A percentile compares a stretch with the other conserved stretches of the same genome.
These are phyloP conservation scores for Drosophila mimica DNA, from an alignment of 2,888 invertebrate genomes.

Conservation along the genomic window DNA sequence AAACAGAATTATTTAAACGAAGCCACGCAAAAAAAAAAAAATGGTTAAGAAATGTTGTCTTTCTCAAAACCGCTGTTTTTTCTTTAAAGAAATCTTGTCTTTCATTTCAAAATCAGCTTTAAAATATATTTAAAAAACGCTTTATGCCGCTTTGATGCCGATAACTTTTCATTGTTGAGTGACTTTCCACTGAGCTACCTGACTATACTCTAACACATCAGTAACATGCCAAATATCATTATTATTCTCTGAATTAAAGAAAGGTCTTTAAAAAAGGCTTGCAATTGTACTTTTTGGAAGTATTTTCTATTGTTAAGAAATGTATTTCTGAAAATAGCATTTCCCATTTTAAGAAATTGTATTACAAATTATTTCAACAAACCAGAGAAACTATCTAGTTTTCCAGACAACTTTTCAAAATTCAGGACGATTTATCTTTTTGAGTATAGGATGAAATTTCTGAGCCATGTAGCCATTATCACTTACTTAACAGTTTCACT, in stretches of 20 bases:
- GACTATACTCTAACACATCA: too few relatives aligned
- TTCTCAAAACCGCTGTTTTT: too few relatives aligned
- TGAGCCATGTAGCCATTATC: slow-evolving; percentile 19
- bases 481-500: slow-evolving; percentile 27
- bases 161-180: not conserved
- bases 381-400: not conserved
- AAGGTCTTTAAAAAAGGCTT: too few relatives aligned
- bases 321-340: not conserved
- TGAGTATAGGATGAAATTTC: not conserved
- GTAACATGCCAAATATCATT: too few relatives aligned
- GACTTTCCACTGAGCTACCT: not conserved
- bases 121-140: not conserved
- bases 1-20: not conserved
- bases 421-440: not conserved
- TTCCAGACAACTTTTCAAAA: not conserved
- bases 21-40: not conserved
- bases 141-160: not conserved
- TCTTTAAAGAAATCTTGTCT: too few relatives aligned
- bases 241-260: too few relatives aligned
- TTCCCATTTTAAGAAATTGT: not conserved
- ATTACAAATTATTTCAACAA: not conserved
- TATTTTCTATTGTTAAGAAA: not conserved
- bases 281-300: not conserved
- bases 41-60: not conserved
- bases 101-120: too few relatives aligned